Evolutionary conservation across 2,797 vertebrate species (phyloP).

Genomic region (Cetoscarus ocellatus): DNA sequence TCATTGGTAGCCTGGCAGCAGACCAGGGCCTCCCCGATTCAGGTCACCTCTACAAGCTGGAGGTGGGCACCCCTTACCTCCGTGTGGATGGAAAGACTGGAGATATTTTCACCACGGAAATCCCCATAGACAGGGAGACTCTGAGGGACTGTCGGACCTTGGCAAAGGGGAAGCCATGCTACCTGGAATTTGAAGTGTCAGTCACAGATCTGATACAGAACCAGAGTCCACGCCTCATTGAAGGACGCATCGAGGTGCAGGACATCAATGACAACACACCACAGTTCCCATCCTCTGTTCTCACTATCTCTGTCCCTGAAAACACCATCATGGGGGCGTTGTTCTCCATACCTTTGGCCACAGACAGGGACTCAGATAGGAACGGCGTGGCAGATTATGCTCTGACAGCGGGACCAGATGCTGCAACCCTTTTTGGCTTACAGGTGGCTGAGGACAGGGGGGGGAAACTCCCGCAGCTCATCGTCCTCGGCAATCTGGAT

Average conservation of each 20-base stretch:
- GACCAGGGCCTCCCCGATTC: constrained; percentile 96
- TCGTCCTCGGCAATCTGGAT: constrained; percentile 96
- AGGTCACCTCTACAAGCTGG: constrained; percentile 97
- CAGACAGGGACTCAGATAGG: constrained; percentile 93
- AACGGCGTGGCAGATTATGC: constrained; percentile 96
- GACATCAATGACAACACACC: constrained; percentile 99
- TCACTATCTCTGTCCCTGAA: constrained; percentile 95
- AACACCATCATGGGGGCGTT: constrained; percentile 94
- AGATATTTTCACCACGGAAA: constrained; percentile 98
- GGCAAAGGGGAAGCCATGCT: constrained; percentile 90
- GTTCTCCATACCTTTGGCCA: constrained; percentile 94
- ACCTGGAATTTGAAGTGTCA: constrained; percentile 97
- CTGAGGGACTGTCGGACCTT: constrained; percentile 92
- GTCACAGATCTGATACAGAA: constrained; percentile 95
- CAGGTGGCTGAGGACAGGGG: constrained; percentile 97
- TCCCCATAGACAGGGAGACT: constrained; percentile 95
- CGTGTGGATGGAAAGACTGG: constrained; percentile 97
- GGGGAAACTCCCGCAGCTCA: constrained; percentile 96
- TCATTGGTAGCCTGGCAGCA: constrained; percentile 95
- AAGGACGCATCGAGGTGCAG: constrained; percentile 96
- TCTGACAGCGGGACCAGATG: constrained; percentile 91
- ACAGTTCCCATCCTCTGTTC: constrained; percentile 95
- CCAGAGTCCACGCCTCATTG: constrained; percentile 92
- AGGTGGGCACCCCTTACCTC: constrained; percentile 94
- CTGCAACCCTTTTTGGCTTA: constrained; percentile 93